Base-by-base conservation (phyloP, 1,140 invertebrate species). In the Drosophila chauvacae region DNA sequence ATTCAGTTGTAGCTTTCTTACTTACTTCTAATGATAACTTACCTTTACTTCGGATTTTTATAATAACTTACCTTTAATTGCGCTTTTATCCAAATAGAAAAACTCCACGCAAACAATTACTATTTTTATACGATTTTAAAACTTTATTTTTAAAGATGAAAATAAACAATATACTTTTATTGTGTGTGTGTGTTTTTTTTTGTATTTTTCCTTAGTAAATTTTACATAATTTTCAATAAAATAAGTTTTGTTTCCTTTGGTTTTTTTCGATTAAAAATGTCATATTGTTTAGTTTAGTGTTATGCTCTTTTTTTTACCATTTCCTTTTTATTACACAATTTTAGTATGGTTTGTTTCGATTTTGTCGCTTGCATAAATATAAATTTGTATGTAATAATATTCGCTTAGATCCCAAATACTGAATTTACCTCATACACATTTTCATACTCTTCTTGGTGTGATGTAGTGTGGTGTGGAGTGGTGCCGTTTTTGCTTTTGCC, bases 51-150 rank as follows among this genome's bases (percentile, higher is more conserved):
- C 1, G n/a, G 10, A 6, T 37, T 16, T 10, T n/a, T n/a, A 26
- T 20, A 23, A 7, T 4, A 41, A 42, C 62, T 64, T 61, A 64
- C 62, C 62, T 10, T 18, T 33, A 16, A 7, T 9, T 30, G 6
- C 14, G 9, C 7, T 16, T 6, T n/a, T 18, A 23, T 10, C 16
- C 28, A 33, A 3, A 33, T 26, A 11, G 18, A 7, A 33, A 59
- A 71, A 71, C 37, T 14, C 7, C 2, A 18, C 2, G 14, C n/a
- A 14, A 20, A 33, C 11, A 42, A 37, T 91, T 92, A 91, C 91
- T 92, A 91, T 92, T 92, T 92, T 92, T 92, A 92, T 92, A 92
- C 90, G 91, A 92, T 92, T 92, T 92, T 92, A 92, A 92, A 92
- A 92, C 91, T 92, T 92, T 92, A 92, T 92, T 92, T 92, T 91